Conservation (phyloP, 2,113 vertebrate species). For the Mustela lutreola region DNA sequence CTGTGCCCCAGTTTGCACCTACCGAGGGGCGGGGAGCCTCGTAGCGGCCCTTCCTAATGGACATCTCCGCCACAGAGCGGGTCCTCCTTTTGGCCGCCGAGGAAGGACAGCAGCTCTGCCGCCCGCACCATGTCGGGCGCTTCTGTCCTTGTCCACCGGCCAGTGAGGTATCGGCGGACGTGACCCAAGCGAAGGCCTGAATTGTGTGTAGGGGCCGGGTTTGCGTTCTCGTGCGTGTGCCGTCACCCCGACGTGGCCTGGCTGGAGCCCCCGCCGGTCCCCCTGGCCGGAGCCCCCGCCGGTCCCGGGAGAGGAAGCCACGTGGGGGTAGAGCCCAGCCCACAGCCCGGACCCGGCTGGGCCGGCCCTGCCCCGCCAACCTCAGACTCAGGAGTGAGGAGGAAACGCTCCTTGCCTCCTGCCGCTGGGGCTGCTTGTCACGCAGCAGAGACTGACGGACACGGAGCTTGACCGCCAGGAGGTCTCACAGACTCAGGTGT, state of each 20-base stretch:
- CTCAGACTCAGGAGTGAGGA: fast-evolving
- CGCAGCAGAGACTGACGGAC: fast-evolving
- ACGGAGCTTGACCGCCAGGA: no score
- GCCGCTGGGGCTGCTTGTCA: fast-evolving
- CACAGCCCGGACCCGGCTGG: neutral
- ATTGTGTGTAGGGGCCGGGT: fast-evolving
- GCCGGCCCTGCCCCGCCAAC: neutral
- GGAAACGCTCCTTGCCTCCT: neutral
- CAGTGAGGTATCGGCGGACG: fast-evolving
- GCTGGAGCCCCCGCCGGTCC: neutral
- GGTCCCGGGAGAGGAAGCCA: neutral
- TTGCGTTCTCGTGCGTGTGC: fast-evolving
- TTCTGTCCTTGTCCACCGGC: neutral
- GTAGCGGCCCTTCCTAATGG: neutral
- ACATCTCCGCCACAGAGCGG: fast-evolving
- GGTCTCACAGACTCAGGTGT: fast-evolving
- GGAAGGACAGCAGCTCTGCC: fast-evolving
- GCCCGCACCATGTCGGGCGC: fast-evolving
- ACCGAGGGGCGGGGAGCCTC: neutral
- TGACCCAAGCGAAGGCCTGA: neutral
- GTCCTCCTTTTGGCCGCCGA: neutral
- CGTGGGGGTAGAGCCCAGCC: fast-evolving
- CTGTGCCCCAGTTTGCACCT: neutral
- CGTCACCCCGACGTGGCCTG: fast-evolving
- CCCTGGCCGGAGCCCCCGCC: fast-evolving